Base-by-base conservation (phyloP, 37 sponge, comb jelly and placozoan genomes). In the Mnemiopsis leidyi region DNA sequence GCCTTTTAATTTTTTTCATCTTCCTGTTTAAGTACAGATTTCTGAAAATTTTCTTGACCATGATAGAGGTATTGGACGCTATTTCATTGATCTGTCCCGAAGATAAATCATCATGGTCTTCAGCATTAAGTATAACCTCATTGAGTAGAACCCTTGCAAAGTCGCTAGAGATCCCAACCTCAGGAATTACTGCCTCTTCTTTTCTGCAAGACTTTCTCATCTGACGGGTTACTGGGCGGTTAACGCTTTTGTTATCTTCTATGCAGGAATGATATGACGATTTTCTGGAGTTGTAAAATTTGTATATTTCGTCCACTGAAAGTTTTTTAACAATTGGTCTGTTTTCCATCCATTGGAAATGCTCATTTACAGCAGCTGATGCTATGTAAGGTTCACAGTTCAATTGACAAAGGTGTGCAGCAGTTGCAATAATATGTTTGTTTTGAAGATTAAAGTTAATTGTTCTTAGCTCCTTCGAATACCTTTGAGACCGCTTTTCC, bases 331-430 rank as follows among this genome's bases (percentile, higher is more conserved):
- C 13, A 48, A 69, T 69, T 23, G 24, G 73, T 69, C 73, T 69
- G 2, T 69, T 23, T n/a, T 5, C 23, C 24, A 69, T 25, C 73
- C 9, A 69, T 3, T 69, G 29, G 21, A 23, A 69, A 69, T 21
- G 24, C 21, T 69, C 73, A 69, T 69, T 69, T 69, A 21, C 29
- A 25, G 73, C 24, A 21, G 29, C 73, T n/a, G 73, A 69, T n/a
- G 73, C 73, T 2, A 69, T 69, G 29, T 69, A 69, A 28, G 73
- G 73, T 25, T 69, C 73, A 69, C 73, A 69, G 29, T 69, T 69
- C 5, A 48, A 18, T 5, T 48, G 61, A 48, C 61, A 48, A 48
- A 48, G 61, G 13, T 48, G 61, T 48, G 61, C 61, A 5, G 13
- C 5, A 48, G 61, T 48, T 48, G 61, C 61, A 18, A 48, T 13